These are phyloP conservation scores for Sebastes goodei DNA, from an alignment of 2,797 vertebrate genomes.

Conservation along the genomic window DNA sequence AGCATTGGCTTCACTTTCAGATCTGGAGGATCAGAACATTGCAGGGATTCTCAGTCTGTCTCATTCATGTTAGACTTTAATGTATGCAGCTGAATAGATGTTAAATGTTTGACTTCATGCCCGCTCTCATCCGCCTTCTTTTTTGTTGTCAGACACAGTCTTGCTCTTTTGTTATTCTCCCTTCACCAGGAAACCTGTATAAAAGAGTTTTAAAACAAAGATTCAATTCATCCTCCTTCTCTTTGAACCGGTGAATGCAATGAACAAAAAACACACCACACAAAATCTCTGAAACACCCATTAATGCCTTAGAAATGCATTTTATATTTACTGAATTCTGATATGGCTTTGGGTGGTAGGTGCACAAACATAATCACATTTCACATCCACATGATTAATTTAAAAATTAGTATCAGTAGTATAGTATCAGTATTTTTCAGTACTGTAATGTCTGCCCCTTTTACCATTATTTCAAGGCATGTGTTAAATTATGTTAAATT, in stretches of 20 bases:
- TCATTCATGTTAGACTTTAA: constrained; percentile 7
- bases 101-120: constrained; percentile 36
- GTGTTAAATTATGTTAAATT: constrained; percentile 33
- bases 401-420: no score
- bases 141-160: constrained; percentile 25
- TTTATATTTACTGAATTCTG: background rate
- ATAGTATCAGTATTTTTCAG: background rate
- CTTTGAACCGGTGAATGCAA: constrained; percentile 42
- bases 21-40: background rate
- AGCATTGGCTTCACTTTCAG: no score
- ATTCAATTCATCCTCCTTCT: background rate
- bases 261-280: constrained; percentile 4
- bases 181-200: background rate
- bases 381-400: constrained; percentile 5
- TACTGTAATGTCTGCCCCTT: background rate
- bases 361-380: background rate
- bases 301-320: background rate
- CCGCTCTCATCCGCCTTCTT: constrained; percentile 26
- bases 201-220: constrained; percentile 14
- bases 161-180: constrained; percentile 51
- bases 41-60: background rate
- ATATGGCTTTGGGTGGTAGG: background rate
- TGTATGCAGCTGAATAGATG: constrained; percentile 22
- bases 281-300: background rate
- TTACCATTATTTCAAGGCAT: background rate